Evolutionary conservation across 2,797 vertebrate species (phyloP).

Genomic region (Myripristis murdjan): DNA sequence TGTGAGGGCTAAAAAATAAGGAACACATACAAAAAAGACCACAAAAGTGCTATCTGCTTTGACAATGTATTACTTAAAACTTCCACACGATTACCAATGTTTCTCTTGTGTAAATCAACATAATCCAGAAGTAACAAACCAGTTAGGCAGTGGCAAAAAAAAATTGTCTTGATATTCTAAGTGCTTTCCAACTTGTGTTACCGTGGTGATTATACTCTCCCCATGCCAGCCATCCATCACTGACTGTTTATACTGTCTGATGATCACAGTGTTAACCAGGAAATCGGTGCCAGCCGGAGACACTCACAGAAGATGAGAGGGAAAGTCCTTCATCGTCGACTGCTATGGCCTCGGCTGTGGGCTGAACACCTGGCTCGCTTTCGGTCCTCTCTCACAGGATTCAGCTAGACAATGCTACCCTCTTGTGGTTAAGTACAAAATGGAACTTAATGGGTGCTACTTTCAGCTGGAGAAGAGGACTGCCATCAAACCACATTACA

Average conservation of each 20-base stretch:
- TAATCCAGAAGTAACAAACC: too few relatives aligned
- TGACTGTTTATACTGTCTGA: conserved; percentile 5
- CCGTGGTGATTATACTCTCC: not conserved
- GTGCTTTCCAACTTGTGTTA: too few relatives aligned
- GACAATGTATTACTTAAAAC: not conserved
- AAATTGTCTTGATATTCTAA: too few relatives aligned
- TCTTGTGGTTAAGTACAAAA: conserved; percentile 50
- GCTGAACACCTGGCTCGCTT: not conserved
- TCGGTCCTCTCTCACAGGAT: not conserved
- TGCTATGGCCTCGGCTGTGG: not conserved
- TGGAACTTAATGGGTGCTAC: too few relatives aligned
- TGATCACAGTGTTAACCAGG: not conserved
- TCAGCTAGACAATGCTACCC: conserved; percentile 20
- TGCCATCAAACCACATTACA: too few relatives aligned
- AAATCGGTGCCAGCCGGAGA: not conserved
- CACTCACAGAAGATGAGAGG: not conserved
- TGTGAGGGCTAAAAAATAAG: not conserved
- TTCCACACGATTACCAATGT: too few relatives aligned
- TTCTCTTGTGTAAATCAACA: too few relatives aligned
- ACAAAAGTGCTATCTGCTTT: not conserved
- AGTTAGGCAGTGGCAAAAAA: not conserved
- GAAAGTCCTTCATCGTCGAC: not conserved
- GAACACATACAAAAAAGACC: not conserved
- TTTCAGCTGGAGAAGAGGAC: too few relatives aligned
- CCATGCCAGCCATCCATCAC: not conserved